Base-by-base conservation (phyloP, 2,113 vertebrate genomes). In the Crotalus viridis region DNA sequence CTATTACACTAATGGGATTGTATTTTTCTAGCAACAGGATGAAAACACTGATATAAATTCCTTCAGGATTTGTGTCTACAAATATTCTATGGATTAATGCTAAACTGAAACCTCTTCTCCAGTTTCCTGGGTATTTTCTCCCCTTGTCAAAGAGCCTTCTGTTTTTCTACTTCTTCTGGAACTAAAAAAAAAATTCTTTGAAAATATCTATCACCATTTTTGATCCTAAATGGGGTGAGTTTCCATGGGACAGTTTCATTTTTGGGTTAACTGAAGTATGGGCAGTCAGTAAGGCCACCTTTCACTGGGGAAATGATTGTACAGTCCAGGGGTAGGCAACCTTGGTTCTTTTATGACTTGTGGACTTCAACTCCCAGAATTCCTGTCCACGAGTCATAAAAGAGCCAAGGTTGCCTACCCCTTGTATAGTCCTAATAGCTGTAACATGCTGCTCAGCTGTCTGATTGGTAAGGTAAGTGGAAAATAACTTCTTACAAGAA, bases 21-120 rank as follows among this genome's bases (percentile, higher is more conserved):
- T 88, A 56, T 93, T 94, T 93, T 86, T 94, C 92, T 69, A 95
- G 92, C 12, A 64, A 92, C 89, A 92, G 21, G 81, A 95, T 96
- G 81, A n/a, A 43, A 59, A 48, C 89, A 92, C 61, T 94, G 90
- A 88, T 12, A 69, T 39, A 55, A 87, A 59, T 93, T 90, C 94
- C 90, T 86, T 95, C 94, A 90, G 91, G 92, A 95, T 54, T 0
- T 8, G 54, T 95, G 93, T 59, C 89, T 93, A 92, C 85, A 86
- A 86, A 48, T 26, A 86, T 86, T 86, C 10, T 86, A 17, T 28
- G 51, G 48, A 87, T 87, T 87, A 81, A 81, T 81, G 17, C 33
- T 81, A 81, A 81, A 3, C 17, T 81, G 33, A 81, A 81, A 81
- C 17, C 33, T 43, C 69, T 81, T 81, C 69, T 81, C 17, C 69